Percentiles rank a stretch among this genome's conserved stretches.
phyloP scores from a whole-genome alignment of 2,888 invertebrate genomes.

The Dastarcus helophoroides region DNA sequence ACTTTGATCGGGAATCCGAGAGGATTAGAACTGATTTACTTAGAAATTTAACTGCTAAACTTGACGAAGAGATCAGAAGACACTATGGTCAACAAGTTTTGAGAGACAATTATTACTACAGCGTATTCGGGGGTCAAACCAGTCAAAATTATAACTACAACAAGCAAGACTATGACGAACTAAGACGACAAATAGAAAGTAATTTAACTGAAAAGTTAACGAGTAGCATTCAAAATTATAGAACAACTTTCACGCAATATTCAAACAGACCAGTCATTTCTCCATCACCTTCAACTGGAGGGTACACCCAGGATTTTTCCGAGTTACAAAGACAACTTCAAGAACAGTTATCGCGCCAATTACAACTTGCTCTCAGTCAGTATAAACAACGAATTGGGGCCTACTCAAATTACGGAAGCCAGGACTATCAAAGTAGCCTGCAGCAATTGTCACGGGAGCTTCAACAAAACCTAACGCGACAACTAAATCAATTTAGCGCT shows the following conservation, averaged over 20 bases:
- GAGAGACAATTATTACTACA: constrained; percentile 25
- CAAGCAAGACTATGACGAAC: constrained; percentile 26
- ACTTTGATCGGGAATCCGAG: constrained; percentile 24
- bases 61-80: constrained; percentile 27
- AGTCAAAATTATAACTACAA: constrained; percentile 28
- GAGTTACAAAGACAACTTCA: constrained; percentile 23
- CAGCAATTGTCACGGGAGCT: constrained; percentile 29
- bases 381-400: constrained; percentile 15
- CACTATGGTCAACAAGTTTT: constrained; percentile 29
- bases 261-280: constrained; percentile 6
- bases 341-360: constrained; percentile 25
- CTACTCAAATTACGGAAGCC: constrained; percentile 14
- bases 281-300: constrained; percentile 3
- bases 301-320: constrained; percentile 14
- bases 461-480: constrained; percentile 29
- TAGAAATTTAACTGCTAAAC: constrained; percentile 25
- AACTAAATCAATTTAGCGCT: constrained; percentile 18
- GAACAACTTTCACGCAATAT: constrained; percentile 5
- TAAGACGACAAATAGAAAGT: constrained; percentile 27
- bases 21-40: constrained; percentile 26
- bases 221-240: constrained; percentile 5
- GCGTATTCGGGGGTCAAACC: constrained; percentile 17
- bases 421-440: constrained; percentile 21
- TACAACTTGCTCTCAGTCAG: constrained; percentile 23
- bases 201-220: constrained; percentile 26